Conservation (phyloP, 1,140 invertebrate genomes). For the Aphelenchoides fujianensis region DNA sequence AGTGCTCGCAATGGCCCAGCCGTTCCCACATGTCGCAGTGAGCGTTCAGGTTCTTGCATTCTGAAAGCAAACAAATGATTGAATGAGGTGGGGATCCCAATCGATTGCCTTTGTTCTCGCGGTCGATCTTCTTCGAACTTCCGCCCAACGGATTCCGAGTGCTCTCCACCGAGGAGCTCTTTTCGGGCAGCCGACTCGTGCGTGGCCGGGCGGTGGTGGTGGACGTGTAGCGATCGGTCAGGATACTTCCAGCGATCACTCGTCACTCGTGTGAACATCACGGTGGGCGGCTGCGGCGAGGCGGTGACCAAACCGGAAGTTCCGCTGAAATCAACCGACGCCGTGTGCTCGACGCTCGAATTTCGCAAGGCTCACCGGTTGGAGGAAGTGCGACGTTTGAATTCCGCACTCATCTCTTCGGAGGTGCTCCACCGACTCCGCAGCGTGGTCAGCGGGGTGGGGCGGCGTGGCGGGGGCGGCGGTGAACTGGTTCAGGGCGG, state of each 20-base stretch:
- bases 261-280: conserved; percentile 23
- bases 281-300: conserved; percentile 2
- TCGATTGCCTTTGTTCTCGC: no score
- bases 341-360: background rate
- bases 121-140: no score
- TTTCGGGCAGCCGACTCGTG: conserved; percentile 21
- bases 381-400: background rate
- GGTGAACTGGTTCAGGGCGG: background rate
- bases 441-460: background rate
- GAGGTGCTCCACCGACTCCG: background rate
- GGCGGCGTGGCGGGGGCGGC: conserved; percentile 22
- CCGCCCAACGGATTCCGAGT: background rate
- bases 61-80: no score
- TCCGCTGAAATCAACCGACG: conserved; percentile 4
- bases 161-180: background rate
- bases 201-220: background rate
- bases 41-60: conserved; percentile 59
- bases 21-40: conserved; percentile 62
- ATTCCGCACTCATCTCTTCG: background rate
- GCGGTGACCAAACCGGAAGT: conserved; percentile 4
- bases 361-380: background rate
- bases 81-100: no score
- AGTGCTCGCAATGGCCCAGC: conserved; percentile 60
- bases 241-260: conserved; percentile 33
- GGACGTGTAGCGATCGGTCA: conserved; percentile 16